Evolutionary conservation across 2,797 vertebrate genomes (phyloP), one percentile per base, ranked within the genome.

Genomic region (Australoheros facetus): DNA sequence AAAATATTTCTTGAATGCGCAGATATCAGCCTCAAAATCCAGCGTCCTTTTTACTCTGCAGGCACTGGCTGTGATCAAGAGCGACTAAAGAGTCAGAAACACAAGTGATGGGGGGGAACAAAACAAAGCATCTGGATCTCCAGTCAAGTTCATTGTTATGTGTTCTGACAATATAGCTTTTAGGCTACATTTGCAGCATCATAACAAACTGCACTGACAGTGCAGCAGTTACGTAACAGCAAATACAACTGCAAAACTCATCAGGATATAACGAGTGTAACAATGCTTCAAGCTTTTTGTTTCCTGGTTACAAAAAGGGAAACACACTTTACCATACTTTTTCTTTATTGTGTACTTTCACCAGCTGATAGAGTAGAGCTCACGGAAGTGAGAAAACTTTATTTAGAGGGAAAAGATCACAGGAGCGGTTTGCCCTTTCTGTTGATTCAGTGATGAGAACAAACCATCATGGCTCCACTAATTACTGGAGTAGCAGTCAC

Each of bases 401-500:
- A 45, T 80, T 64, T 48, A 13, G 71, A 74, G 39, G 71, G 60
- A 81, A 72, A 26, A 6, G 14, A 75, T 73, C 12, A 69, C 39
- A 75, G 53, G 77, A 71, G 54, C 56, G 62, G 4, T 56, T 19
- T 51, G 75, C 59, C 71, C 62, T 75, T 87, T 74, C 75, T 56
- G 70, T 57, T 70, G 77, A 81, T 71, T 73, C 28, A 3, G 57
- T 28, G 69, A 75, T 51, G 32, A 70, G 70, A 66, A 75, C 70
- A 58, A 28, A 62, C 37, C 21, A 28, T 45, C 13, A 5, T 19
- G 32, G 14, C 71, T 85, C 66, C 42, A 19, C 56, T 78, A 77
- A 88, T 87, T 77, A 72, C 39, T 30, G 57, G 10, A 72, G 51
- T 53, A 74, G 71, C 69, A 69, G 51, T 64, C 13, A n/a, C 39